phyloP scores from a whole-genome alignment of 23 tunicate genomes.

The Trididemnum nubilum region DNA sequence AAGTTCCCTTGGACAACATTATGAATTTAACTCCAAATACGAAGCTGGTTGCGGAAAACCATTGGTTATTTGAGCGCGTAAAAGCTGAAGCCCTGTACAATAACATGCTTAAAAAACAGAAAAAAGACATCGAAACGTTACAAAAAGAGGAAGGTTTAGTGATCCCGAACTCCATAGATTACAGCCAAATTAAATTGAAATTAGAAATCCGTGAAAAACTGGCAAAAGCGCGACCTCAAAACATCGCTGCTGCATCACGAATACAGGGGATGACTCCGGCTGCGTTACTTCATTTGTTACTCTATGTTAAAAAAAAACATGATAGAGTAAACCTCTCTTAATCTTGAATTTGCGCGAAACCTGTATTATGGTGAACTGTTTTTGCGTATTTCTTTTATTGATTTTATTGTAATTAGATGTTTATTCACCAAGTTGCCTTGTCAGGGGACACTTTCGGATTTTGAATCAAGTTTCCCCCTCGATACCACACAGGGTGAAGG shows the following conservation, averaged over 20 bases:
- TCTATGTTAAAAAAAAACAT: constrained; percentile 58
- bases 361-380: too few species aligned
- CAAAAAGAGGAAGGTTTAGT: constrained; percentile 67
- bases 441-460: too few species aligned
- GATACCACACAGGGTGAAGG: too few species aligned
- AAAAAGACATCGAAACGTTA: constrained; percentile 50
- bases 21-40: background rate
- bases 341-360: too few species aligned
- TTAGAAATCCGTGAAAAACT: constrained; percentile 87
- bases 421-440: too few species aligned
- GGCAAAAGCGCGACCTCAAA: constrained; percentile 65
- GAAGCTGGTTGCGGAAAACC: constrained; percentile 6
- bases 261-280: constrained; percentile 93
- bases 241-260: constrained; percentile 88
- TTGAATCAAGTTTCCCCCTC: too few species aligned
- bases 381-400: too few species aligned
- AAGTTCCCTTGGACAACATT: background rate
- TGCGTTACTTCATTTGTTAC: constrained; percentile 57
- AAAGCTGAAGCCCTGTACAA: constrained; percentile 52
- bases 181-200: constrained; percentile 43
- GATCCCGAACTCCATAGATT: constrained; percentile 67
- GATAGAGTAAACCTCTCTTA: too few species aligned
- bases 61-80: constrained; percentile 55
- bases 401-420: too few species aligned
- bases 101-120: constrained; percentile 35